Evolutionary conservation across 2,797 vertebrate genomes (phyloP).

Genomic region (Borostomias antarcticus): DNA sequence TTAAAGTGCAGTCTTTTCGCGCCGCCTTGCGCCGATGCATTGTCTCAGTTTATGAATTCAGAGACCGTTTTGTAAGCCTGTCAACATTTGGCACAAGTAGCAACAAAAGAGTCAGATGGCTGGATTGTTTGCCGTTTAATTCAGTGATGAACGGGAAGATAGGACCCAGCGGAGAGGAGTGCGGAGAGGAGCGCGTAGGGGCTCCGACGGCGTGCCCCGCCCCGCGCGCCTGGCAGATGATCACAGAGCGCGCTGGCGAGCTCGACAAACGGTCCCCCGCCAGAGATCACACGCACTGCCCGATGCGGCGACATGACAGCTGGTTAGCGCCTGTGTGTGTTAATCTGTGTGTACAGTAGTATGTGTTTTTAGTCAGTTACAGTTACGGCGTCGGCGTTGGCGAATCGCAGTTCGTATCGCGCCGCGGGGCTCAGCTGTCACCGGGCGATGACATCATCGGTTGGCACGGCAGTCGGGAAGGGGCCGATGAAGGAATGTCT

Average conservation of each 20-base stretch:
- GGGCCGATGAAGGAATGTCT: background rate
- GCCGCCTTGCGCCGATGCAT: slow-evolving; percentile 32
- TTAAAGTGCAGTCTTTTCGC: slow-evolving; percentile 41
- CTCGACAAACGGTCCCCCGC: slow-evolving; percentile 14
- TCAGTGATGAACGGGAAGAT: slow-evolving; percentile 40
- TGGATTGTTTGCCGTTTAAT: slow-evolving; percentile 43
- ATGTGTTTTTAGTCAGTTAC: too few species aligned
- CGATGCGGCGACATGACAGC: background rate
- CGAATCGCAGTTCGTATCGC: too few species aligned
- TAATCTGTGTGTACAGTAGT: too few species aligned
- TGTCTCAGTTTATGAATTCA: slow-evolving; percentile 60
- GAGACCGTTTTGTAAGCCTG: slow-evolving; percentile 53
- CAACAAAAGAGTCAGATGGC: slow-evolving; percentile 40
- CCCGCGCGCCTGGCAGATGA: slow-evolving; percentile 11
- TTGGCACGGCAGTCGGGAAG: too few species aligned
- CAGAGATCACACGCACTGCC: slow-evolving; percentile 7
- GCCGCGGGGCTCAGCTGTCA: too few species aligned
- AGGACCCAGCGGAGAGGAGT: slow-evolving; percentile 2
- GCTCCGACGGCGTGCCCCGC: slow-evolving; percentile 7
- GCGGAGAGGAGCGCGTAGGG: background rate
- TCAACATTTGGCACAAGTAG: slow-evolving; percentile 22
- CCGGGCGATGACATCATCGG: too few species aligned
- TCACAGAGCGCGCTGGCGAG: background rate
- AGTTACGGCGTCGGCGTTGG: too few species aligned
- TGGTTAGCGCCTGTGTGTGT: too few species aligned